Percentiles rank a stretch among this genome's conserved stretches.
phyloP scores from a whole-genome alignment of 2,888 invertebrate genomes.

The Eledona agricola region DNA sequence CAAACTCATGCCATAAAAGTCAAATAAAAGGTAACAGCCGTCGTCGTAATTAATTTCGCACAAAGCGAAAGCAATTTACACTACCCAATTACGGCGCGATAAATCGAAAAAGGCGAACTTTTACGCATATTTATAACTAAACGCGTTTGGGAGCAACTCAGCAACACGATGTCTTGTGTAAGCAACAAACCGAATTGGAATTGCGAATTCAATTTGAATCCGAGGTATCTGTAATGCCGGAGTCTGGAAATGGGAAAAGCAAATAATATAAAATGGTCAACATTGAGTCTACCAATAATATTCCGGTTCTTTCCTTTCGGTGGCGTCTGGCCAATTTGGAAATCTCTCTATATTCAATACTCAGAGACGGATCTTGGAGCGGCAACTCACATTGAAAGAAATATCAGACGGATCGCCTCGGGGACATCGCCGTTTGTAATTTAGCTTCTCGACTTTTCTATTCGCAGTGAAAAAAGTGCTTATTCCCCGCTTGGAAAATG shows the following conservation, averaged over 20 bases:
- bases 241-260: slow-evolving; percentile 36
- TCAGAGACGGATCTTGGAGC: slow-evolving; percentile 27
- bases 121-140: too few species aligned
- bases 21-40: slow-evolving; percentile 23
- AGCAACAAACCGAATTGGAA: slow-evolving; percentile 42
- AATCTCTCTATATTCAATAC: slow-evolving; percentile 37
- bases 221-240: slow-evolving; percentile 44
- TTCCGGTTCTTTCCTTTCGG: slow-evolving; percentile 31
- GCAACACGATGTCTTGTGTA: slow-evolving; percentile 25
- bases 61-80: slow-evolving; percentile 10
- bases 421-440: slow-evolving; percentile 28
- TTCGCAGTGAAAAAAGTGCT: slow-evolving; percentile 7
- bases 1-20: slow-evolving; percentile 12
- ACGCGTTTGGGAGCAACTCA: too few species aligned
- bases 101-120: too few species aligned
- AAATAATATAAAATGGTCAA: slow-evolving; percentile 47
- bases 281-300: slow-evolving; percentile 41
- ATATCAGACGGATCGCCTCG: slow-evolving; percentile 28
- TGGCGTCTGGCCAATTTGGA: slow-evolving; percentile 35
- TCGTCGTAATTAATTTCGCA: slow-evolving; percentile 21
- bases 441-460: slow-evolving; percentile 13
- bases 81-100: slow-evolving; percentile 17
- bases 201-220: slow-evolving; percentile 44
- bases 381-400: slow-evolving; percentile 27
- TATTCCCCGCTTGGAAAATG: too few species aligned